Base-by-base conservation (phyloP, 2,797 vertebrate genomes). In the Pseudotriccus pelzelni region DNA sequence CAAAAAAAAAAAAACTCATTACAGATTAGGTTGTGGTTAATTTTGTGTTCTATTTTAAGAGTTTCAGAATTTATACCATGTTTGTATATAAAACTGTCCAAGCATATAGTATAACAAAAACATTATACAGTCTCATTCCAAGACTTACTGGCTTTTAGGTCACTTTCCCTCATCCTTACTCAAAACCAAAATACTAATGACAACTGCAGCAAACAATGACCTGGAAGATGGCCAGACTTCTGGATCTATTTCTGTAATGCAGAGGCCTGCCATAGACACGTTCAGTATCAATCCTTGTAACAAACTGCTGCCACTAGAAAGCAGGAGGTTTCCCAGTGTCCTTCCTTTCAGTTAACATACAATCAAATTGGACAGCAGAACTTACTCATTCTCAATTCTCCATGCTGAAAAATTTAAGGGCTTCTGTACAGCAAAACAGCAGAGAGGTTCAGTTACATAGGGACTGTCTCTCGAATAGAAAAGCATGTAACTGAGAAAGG, bases 181-280 rank as follows among this genome's bases (percentile, higher is more conserved):
- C 76, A 81, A 88, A 85, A 67, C 58, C 62, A 87, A 86, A 90
- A 52, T 12, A 79, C 25, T 36, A 52, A 10, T 68, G 79, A 74
- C 84, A 92, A 95, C 74, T 44, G 72, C 55, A 83, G 83, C 73
- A 92, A 93, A 87, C 84, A 96, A 94, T 79, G 63, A 72, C 50
- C 79, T 94, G 86, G 88, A 93, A 77, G 28, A 44, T 0, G 0
- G 62, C 75, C 93, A 95, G 72, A 77, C 49, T 70, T 81, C 46
- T 7, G 60, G 58, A 41, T 92, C 86, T 90, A 91, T 89, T 93
- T 96, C 55, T 92, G 74, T 83, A 39, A 76, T 75, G 79, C 11
- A 1, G 16, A 49, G 77, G 43, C 30, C 60, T 2, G 2, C 37
- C 39, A 23, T 1, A 18, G 30, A 32, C 64, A 30, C 0, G 1